Evolutionary conservation across 2,797 vertebrate species (phyloP).

Genomic region (Acrossocheilus wenchowensis): DNA sequence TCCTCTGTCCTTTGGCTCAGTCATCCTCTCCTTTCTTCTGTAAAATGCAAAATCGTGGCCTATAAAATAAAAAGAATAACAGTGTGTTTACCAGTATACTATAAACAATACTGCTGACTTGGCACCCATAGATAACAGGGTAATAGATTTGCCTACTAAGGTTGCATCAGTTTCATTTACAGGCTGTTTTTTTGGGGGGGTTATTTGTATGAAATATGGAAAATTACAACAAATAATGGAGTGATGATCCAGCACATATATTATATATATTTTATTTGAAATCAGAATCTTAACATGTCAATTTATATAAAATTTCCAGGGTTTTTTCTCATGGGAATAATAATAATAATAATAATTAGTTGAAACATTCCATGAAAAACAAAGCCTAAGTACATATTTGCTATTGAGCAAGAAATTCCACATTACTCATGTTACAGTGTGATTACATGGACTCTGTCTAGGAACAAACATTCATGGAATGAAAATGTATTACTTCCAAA

Average conservation of each 20-base stretch:
- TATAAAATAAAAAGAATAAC: slow-evolving; percentile 65
- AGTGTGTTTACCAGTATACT: neutral
- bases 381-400: neutral
- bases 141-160: neutral
- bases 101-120: slow-evolving; percentile 13
- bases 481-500: neutral
- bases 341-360: neutral
- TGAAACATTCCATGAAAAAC: neutral
- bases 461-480: slow-evolving; percentile 7
- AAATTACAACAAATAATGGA: slow-evolving; percentile 3
- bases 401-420: slow-evolving; percentile 10
- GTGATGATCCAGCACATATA: neutral
- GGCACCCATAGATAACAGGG: neutral
- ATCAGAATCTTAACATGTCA: neutral
- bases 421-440: neutral
- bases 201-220: neutral
- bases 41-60: slow-evolving; percentile 84
- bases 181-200: neutral
- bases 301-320: neutral
- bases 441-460: neutral
- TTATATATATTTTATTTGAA: neutral
- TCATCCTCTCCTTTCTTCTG: slow-evolving; percentile 69
- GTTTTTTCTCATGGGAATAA: neutral
- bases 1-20: neutral
- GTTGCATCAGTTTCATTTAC: slow-evolving; percentile 7